Conservation (phyloP, 2,888 invertebrate genomes). For the Frankliniella intonsa region DNA sequence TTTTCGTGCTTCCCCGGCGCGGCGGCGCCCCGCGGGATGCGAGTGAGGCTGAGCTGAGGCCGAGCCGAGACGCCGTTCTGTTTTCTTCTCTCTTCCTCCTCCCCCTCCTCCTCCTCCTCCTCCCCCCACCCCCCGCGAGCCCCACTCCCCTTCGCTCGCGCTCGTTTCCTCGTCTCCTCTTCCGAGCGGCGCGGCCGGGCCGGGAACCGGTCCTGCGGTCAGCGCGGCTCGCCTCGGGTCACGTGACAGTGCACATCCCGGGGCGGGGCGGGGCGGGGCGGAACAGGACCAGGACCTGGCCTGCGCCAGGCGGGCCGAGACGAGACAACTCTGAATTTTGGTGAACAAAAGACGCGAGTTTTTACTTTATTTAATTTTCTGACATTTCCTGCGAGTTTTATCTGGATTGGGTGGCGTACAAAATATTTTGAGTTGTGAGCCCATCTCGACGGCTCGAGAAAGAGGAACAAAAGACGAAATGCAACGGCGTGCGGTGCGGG, state of each 20-base stretch:
- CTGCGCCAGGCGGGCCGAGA: too few species aligned
- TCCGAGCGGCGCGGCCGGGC: not conserved
- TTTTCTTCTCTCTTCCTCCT: not conserved
- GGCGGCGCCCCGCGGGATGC: not conserved
- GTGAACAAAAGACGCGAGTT: too few species aligned
- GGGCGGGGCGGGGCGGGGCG: not conserved
- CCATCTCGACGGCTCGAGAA: too few species aligned
- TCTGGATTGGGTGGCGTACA: too few species aligned
- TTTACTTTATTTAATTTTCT: too few species aligned
- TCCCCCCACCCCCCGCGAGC: not conserved
- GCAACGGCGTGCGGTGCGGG: too few species aligned
- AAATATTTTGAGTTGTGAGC: too few species aligned
- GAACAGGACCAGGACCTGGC: not conserved
- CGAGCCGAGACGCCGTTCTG: not conserved
- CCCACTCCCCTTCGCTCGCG: not conserved
- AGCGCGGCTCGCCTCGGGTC: not conserved
- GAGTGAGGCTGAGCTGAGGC: not conserved
- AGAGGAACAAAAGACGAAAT: too few species aligned
- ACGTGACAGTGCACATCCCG: not conserved
- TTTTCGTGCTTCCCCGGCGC: not conserved
- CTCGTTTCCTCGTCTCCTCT: not conserved
- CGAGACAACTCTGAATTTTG: too few species aligned
- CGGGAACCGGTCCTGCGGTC: conserved; percentile 17
- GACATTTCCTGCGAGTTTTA: too few species aligned
- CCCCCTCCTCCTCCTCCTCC: not conserved